phyloP scores from a whole-genome alignment of 2,113 vertebrate species.

The Gallinago undulata region DNA sequence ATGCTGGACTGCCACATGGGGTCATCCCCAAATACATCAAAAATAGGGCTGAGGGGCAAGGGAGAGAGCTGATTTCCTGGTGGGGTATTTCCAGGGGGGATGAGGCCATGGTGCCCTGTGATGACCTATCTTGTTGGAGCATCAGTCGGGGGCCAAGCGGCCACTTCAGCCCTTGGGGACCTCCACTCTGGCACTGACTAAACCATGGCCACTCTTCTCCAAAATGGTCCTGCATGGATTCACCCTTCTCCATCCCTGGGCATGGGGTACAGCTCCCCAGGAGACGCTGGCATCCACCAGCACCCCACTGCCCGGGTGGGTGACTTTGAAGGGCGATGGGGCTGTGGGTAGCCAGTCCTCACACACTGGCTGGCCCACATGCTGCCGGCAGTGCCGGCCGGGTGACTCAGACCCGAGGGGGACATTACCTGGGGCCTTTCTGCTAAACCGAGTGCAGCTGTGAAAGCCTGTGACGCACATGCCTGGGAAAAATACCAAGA shows the following conservation, averaged over 20 bases:
- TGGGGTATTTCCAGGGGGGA: background rate
- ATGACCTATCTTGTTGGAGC: background rate
- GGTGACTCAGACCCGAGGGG: background rate
- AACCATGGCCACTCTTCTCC: background rate
- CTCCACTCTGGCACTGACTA: fast-evolving
- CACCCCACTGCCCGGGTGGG: fast-evolving
- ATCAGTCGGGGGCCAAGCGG: fast-evolving
- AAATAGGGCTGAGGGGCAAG: background rate
- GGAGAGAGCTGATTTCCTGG: background rate
- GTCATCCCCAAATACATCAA: background rate
- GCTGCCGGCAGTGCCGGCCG: fast-evolving
- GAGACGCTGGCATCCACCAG: background rate
- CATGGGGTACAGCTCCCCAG: background rate
- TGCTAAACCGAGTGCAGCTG: fast-evolving
- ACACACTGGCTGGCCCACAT: background rate
- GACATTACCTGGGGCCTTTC: background rate
- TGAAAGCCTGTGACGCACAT: fast-evolving
- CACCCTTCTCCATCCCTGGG: background rate
- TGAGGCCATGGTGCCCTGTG: background rate
- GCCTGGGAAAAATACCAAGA: background rate
- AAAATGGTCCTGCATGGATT: background rate
- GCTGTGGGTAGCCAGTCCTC: background rate
- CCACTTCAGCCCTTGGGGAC: fast-evolving
- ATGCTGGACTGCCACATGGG: fast-evolving
- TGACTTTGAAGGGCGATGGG: fast-evolving